Conservation (phyloP, 2,797 vertebrate species). For the Sebastes alutus region DNA sequence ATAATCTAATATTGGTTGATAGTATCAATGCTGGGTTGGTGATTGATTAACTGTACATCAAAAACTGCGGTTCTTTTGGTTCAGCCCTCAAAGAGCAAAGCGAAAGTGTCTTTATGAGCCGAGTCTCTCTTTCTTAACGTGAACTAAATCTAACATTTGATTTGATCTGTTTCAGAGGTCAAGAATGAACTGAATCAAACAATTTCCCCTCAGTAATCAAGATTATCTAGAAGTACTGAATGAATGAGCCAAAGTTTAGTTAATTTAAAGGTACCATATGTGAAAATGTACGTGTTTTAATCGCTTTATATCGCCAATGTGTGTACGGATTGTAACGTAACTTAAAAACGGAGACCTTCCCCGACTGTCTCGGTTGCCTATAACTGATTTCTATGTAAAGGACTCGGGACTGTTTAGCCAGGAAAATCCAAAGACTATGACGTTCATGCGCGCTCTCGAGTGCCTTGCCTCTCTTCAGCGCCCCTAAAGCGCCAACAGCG, state of each 20-base stretch:
- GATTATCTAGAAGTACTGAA: not conserved
- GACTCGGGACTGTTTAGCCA: too few species aligned
- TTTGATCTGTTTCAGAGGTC: rapidly evolving
- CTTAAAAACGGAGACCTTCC: too few species aligned
- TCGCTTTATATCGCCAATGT: too few species aligned
- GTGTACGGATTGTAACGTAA: too few species aligned
- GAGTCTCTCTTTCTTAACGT: not conserved
- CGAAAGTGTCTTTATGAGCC: not conserved
- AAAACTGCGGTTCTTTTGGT: not conserved
- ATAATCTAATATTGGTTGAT: too few species aligned
- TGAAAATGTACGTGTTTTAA: rapidly evolving
- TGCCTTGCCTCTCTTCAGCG: too few species aligned
- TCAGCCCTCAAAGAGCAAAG: not conserved
- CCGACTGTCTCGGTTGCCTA: too few species aligned
- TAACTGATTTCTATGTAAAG: too few species aligned
- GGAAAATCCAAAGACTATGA: too few species aligned
- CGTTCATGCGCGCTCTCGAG: rapidly evolving
- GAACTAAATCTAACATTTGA: rapidly evolving
- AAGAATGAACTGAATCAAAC: not conserved
- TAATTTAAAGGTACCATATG: not conserved
- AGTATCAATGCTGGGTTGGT: not conserved
- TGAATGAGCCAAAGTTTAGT: not conserved
- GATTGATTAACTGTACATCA: not conserved
- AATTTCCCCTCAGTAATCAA: not conserved
- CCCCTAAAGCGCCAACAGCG: too few species aligned